Percentiles rank a stretch among this genome's conserved stretches.
Conservation (phyloP, 2,888 invertebrate species). For the Hyposoter dolosus region DNA sequence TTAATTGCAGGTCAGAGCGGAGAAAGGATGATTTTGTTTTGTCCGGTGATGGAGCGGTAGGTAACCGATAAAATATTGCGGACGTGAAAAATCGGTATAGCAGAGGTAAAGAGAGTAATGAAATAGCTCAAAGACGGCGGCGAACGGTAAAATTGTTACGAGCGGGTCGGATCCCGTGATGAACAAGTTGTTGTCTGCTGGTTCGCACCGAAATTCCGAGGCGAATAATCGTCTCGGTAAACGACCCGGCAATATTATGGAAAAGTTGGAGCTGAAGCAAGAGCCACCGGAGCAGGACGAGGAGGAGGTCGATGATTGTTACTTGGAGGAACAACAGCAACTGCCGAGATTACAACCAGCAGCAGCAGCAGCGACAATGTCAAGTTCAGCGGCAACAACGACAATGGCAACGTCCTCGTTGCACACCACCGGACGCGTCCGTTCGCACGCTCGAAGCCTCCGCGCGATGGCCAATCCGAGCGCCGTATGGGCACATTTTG, state of each 20-base stretch:
- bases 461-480: constrained; percentile 84
- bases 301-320: constrained; percentile 81
- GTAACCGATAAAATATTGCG: no score
- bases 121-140: constrained; percentile 61
- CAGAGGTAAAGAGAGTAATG: not conserved
- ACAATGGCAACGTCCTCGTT: not conserved
- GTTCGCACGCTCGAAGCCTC: constrained; percentile 82
- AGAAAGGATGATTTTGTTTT: no score
- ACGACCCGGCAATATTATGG: constrained; percentile 39
- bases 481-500: constrained; percentile 84
- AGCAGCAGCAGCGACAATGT: constrained; percentile 44
- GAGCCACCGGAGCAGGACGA: constrained; percentile 81
- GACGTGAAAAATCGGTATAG: not conserved
- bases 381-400: constrained; percentile 24
- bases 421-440: constrained; percentile 75
- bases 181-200: constrained; percentile 63
- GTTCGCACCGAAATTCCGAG: constrained; percentile 64
- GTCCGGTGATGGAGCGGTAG: no score
- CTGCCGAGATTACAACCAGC: constrained; percentile 67
- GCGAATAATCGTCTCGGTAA: constrained; percentile 58
- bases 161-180: constrained; percentile 71
- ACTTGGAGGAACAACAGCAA: constrained; percentile 75
- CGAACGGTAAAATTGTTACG: constrained; percentile 69
- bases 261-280: constrained; percentile 79
- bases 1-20: no score